phyloP scores from a whole-genome alignment of 2,113 vertebrate species.

The Anoplopoma fimbria region DNA sequence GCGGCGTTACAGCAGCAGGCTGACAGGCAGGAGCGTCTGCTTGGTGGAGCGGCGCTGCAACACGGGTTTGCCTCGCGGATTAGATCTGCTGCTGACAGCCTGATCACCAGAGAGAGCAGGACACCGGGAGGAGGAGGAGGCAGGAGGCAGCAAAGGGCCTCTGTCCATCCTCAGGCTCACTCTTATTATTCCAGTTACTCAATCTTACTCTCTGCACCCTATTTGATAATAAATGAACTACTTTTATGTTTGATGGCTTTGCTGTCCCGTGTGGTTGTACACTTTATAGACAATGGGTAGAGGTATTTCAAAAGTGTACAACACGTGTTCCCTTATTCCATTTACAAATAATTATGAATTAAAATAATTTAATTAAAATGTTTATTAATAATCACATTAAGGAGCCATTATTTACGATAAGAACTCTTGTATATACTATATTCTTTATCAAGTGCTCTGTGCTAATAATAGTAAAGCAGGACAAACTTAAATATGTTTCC shows the following conservation, averaged over 20 bases:
- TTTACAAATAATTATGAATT: not conserved
- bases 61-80: constrained; percentile 54
- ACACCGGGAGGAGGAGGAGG: constrained; percentile 4
- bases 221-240: not conserved
- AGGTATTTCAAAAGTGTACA: not conserved
- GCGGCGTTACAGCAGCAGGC: constrained; percentile 16
- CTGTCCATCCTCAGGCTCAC: not conserved
- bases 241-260: not conserved
- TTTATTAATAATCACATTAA: no score
- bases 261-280: not conserved
- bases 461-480: not conserved
- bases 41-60: constrained; percentile 54
- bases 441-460: not conserved
- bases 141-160: not conserved
- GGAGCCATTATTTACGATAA: not conserved
- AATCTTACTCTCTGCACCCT: not conserved
- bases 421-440: not conserved
- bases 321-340: not conserved
- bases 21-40: constrained; percentile 61
- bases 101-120: constrained; percentile 40
- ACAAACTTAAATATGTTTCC: not conserved
- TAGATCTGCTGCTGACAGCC: constrained; percentile 65
- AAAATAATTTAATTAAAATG: no score
- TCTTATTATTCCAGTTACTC: not conserved
- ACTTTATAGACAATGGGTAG: not conserved